These are phyloP conservation scores for Amphipyra berbera DNA, from an alignment of 2,888 invertebrate genomes.

Conservation along the genomic window DNA sequence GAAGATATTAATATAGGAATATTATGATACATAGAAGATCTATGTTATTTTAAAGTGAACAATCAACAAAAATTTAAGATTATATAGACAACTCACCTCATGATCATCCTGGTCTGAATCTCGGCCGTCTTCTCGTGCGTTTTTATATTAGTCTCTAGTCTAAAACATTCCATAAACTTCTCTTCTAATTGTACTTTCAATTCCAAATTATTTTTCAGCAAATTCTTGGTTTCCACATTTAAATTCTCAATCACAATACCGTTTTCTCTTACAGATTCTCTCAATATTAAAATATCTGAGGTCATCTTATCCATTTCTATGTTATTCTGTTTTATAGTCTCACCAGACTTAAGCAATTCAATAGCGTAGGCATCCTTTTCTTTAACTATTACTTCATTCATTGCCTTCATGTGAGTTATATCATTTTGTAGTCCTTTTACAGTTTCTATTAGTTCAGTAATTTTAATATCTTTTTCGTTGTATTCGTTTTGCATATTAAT, in stretches of 20 bases:
- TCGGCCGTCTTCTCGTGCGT: slow-evolving; percentile 83
- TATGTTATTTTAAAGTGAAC: too few species aligned
- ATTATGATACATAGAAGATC: too few species aligned
- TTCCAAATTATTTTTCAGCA: slow-evolving; percentile 73
- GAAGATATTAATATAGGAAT: too few species aligned
- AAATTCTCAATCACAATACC: slow-evolving; percentile 73
- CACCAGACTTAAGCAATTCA: slow-evolving; percentile 77
- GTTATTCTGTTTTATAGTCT: slow-evolving; percentile 73
- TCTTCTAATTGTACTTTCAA: slow-evolving; percentile 78
- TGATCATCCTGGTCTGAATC: slow-evolving; percentile 82
- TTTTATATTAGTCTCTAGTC: slow-evolving; percentile 80
- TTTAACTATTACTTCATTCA: slow-evolving; percentile 71
- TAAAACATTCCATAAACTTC: slow-evolving; percentile 70
- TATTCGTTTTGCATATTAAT: slow-evolving; percentile 12
- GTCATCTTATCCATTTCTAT: slow-evolving; percentile 77
- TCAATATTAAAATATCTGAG: slow-evolving; percentile 75
- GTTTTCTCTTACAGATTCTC: slow-evolving; percentile 75
- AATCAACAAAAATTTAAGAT: too few species aligned
- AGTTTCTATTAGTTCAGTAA: slow-evolving; percentile 62
- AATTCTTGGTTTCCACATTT: slow-evolving; percentile 73
- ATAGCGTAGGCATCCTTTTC: slow-evolving; percentile 74
- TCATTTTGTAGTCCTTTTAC: slow-evolving; percentile 67
- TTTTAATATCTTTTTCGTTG: slow-evolving; percentile 59
- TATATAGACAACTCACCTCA: slow-evolving; percentile 66
- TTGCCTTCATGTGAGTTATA: slow-evolving; percentile 66